A percentile compares a stretch with the other conserved stretches of the same genome.
Conservation (phyloP, 1,140 invertebrate species). For the Sitodiplosis mosellana region DNA sequence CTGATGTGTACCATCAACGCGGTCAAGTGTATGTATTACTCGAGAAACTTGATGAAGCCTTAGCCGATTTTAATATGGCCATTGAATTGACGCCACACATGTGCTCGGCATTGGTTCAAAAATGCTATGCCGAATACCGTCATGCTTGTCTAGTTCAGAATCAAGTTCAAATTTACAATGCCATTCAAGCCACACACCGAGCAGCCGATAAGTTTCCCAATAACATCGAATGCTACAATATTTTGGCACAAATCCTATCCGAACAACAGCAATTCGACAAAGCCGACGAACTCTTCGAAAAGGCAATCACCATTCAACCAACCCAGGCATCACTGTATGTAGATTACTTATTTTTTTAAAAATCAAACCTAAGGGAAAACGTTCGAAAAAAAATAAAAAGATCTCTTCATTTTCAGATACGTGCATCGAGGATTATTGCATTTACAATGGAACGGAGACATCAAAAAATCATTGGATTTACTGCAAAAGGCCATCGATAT, state of each 20-base stretch:
- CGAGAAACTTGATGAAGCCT: constrained; percentile 60
- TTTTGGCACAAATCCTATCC: constrained; percentile 66
- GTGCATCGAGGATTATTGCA: constrained; percentile 75
- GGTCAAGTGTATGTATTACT: constrained; percentile 64
- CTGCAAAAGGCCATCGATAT: constrained; percentile 69
- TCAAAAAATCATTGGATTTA: constrained; percentile 56
- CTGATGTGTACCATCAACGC: constrained; percentile 64
- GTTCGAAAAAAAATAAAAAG: not conserved
- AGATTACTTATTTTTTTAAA: too few relatives aligned
- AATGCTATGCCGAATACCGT: constrained; percentile 68
- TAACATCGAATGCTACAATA: constrained; percentile 64
- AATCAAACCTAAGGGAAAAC: too few relatives aligned
- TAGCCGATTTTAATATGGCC: constrained; percentile 65
- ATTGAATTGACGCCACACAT: constrained; percentile 59
- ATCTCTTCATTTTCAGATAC: too few relatives aligned
- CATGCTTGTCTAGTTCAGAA: constrained; percentile 35
- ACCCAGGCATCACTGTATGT: constrained; percentile 62
- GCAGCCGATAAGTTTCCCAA: constrained; percentile 62
- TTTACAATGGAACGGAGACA: constrained; percentile 63
- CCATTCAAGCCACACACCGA: constrained; percentile 50
- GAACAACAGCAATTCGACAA: constrained; percentile 66
- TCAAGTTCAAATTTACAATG: constrained; percentile 32
- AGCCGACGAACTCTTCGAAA: constrained; percentile 63
- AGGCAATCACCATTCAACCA: constrained; percentile 65
- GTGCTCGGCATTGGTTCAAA: constrained; percentile 72